Base-by-base conservation (phyloP, 2,888 invertebrate genomes). In the Mermis nigrescens region DNA sequence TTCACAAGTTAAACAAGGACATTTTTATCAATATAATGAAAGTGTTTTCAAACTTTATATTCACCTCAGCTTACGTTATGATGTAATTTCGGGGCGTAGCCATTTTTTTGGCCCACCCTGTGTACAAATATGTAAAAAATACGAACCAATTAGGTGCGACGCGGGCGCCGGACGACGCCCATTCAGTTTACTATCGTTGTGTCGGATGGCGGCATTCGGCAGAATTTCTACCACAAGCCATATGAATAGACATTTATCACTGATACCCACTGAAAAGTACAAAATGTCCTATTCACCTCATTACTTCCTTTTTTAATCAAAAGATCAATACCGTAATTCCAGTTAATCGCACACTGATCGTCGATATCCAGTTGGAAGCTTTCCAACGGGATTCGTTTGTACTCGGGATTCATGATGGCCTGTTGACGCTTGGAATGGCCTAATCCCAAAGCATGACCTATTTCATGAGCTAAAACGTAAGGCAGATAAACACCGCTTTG, bases 391-490 rank as follows among this genome's bases (percentile, higher is more conserved):
- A 67, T 65, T 58, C 65, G 66, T 60, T 68, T 66, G 55, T 68
- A 67, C 57, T 68, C 66, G 4, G 70, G 69, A 59, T 66, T 64
- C 70, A 70, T 70, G 32, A 70, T 62, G 24, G 70, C 70, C 32
- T 64, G 57, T 31, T 62, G 61, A 31, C 64, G 62, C 51, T 63
- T 68, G 2, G 70, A 70, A 57, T 71, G 71, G 46, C 68, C 68
- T 52, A 71, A 61, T 3, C 71, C 71, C 19, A 71, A 64, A 1
- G 69, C 65, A 60, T 71, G 71, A 0, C 71, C 71, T 63, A 71
- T 71, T 61, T 71, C 71, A 61, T 71, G 71, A 31, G 67, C 70
- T 54, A 71, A 55, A 1, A 71, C 71, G 82, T 72, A 69, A 19
- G 69, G 70, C 48, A 71, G 68, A 62, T 66, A 27, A 4, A 56